Conservation (phyloP, 2,797 vertebrate genomes). For the Phataginus tetradactyla region DNA sequence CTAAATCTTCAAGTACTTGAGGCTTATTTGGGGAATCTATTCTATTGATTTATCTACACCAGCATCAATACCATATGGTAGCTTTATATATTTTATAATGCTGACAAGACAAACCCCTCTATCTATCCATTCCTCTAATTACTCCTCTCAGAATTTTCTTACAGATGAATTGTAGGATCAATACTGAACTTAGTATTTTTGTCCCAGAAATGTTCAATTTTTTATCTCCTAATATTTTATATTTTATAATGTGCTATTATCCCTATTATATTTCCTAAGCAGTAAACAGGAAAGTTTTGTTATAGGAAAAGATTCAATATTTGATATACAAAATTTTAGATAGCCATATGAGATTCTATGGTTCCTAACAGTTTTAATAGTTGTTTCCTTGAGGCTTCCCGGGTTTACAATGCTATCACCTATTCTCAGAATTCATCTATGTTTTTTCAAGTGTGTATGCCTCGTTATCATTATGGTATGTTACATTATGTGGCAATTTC, state of each 20-base stretch:
- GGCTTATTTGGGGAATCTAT: background rate
- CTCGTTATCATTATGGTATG: background rate
- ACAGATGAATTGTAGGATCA: background rate
- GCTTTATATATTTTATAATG: slow-evolving; percentile 6
- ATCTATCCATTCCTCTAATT: background rate
- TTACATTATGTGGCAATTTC: background rate
- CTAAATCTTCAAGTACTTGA: background rate
- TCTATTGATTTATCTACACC: background rate
- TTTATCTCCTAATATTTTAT: background rate
- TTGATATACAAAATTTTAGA: background rate
- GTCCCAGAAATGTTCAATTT: background rate
- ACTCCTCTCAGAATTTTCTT: background rate
- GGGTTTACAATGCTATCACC: background rate
- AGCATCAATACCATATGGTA: background rate
- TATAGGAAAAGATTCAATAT: background rate
- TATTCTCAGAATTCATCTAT: background rate
- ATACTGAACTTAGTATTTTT: background rate
- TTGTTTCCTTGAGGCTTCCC: background rate
- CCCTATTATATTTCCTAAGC: background rate
- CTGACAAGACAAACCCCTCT: background rate
- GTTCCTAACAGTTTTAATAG: background rate
- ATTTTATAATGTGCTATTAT: background rate
- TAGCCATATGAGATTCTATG: background rate
- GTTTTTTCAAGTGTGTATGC: background rate
- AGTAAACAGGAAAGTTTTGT: background rate